These are phyloP conservation scores for Drosophila bifasciata DNA, from an alignment of 1,140 invertebrate genomes.

Conservation along the genomic window DNA sequence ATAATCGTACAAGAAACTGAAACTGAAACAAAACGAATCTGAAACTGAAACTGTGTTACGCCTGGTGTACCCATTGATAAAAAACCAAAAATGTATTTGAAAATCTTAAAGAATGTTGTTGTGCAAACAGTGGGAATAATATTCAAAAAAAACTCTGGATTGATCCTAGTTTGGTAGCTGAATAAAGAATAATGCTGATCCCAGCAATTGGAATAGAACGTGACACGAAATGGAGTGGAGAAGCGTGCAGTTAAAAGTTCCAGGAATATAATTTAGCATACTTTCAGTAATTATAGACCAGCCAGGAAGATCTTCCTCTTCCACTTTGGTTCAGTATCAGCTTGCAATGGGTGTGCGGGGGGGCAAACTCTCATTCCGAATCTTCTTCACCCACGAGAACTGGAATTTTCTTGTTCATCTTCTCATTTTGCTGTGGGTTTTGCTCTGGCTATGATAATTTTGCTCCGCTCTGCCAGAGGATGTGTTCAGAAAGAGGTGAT, in stretches of 20 bases:
- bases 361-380: constrained; percentile 3
- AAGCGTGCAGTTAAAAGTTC: neutral
- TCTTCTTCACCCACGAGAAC: constrained; percentile 38
- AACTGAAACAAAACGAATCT: too few species aligned
- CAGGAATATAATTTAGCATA: constrained; percentile 1
- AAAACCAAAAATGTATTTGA: too few species aligned
- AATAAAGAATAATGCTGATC: too few species aligned
- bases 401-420: constrained; percentile 53
- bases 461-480: constrained; percentile 3
- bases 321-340: constrained; percentile 14
- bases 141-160: too few species aligned
- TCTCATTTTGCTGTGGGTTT: neutral
- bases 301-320: neutral
- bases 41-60: neutral
- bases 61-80: constrained; percentile 46
- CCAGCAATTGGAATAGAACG: too few species aligned
- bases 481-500: constrained; percentile 42
- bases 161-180: too few species aligned
- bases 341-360: neutral
- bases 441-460: neutral
- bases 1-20: constrained; percentile 14
- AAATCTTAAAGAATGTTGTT: constrained; percentile 21
- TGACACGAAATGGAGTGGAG: too few species aligned
- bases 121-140: constrained; percentile 16
- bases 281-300: neutral